These are phyloP conservation scores for Mesitornis unicolor DNA, from an alignment of 2,113 vertebrate species.

Conservation along the genomic window DNA sequence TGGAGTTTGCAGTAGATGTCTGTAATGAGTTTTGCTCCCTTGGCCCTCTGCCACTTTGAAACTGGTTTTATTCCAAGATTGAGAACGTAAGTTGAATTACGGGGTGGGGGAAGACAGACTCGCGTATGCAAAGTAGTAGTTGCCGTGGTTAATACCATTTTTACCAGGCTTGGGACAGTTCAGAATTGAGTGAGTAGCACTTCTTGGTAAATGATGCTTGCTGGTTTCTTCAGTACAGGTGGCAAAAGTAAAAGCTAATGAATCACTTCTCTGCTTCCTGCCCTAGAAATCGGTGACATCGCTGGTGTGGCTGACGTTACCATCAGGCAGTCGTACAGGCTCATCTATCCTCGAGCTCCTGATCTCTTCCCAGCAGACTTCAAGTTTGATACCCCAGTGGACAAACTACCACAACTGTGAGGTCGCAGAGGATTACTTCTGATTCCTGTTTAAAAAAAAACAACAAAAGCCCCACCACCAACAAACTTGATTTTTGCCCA, in stretches of 20 bases:
- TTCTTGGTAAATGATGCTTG: not conserved
- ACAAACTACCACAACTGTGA: conserved; percentile 96
- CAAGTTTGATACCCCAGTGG: conserved; percentile 98
- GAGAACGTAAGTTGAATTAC: not conserved
- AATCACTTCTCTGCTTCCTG: not conserved
- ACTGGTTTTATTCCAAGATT: not conserved
- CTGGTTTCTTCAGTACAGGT: not conserved
- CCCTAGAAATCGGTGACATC: conserved; percentile 95
- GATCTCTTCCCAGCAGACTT: conserved; percentile 97
- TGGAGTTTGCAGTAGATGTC: not conserved
- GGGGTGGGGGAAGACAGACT: not conserved
- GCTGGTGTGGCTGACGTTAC: conserved; percentile 99
- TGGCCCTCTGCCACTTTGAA: not conserved
- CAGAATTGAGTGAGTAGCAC: not conserved
- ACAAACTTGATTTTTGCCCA: conserved; percentile 55
- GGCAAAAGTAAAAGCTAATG: not conserved
- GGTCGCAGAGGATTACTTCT: not conserved
- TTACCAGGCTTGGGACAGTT: not conserved
- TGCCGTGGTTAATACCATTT: not conserved
- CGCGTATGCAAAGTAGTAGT: not conserved
- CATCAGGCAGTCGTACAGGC: conserved; percentile 94
- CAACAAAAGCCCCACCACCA: not conserved
- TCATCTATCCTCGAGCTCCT: conserved; percentile 96
- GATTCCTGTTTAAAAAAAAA: not conserved
- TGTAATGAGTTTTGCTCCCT: not conserved